A percentile compares a stretch with the other conserved stretches of the same genome.
These are phyloP conservation scores for Auanema freiburgensis DNA, from an alignment of 2,888 invertebrate genomes.

Conservation along the genomic window DNA sequence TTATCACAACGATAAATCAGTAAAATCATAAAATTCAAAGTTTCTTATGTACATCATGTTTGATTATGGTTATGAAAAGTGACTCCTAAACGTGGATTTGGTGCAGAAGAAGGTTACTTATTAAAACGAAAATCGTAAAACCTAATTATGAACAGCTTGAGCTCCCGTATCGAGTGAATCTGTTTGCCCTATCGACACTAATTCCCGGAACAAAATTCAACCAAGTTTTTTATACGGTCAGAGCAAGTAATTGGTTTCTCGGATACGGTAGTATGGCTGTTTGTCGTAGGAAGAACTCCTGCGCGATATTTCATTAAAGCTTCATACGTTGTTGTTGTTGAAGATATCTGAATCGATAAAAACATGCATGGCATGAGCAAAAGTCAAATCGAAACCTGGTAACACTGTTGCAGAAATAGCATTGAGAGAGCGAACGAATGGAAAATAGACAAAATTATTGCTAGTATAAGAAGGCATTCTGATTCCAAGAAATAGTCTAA, in stretches of 20 bases:
- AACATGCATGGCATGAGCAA: not conserved
- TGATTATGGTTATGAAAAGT: too few species aligned
- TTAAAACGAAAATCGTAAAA: too few species aligned
- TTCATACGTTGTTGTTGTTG: too few species aligned
- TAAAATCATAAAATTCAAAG: too few species aligned
- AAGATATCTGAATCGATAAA: slow-evolving; percentile 1
- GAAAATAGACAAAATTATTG: slow-evolving; percentile 31
- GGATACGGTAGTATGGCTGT: not conserved
- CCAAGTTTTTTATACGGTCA: slow-evolving; percentile 24
- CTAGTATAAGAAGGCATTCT: slow-evolving; percentile 34
- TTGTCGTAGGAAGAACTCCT: not conserved
- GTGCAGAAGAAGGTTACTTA: too few species aligned
- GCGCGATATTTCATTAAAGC: not conserved
- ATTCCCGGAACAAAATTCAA: slow-evolving; percentile 36
- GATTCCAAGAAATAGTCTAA: slow-evolving; percentile 30
- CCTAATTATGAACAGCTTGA: too few species aligned
- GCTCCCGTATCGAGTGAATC: too few species aligned
- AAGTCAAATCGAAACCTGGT: slow-evolving; percentile 14
- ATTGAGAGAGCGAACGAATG: slow-evolving; percentile 37
- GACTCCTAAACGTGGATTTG: too few species aligned
- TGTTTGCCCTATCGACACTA: slow-evolving; percentile 9
- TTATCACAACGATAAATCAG: too few species aligned
- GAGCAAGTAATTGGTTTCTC: slow-evolving; percentile 17
- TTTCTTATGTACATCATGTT: too few species aligned
- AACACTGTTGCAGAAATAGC: slow-evolving; percentile 35